Percentiles rank a stretch among this genome's conserved stretches.
Evolutionary conservation across 2,113 vertebrate genomes (phyloP).

Genomic region (Alouatta palliata): DNA sequence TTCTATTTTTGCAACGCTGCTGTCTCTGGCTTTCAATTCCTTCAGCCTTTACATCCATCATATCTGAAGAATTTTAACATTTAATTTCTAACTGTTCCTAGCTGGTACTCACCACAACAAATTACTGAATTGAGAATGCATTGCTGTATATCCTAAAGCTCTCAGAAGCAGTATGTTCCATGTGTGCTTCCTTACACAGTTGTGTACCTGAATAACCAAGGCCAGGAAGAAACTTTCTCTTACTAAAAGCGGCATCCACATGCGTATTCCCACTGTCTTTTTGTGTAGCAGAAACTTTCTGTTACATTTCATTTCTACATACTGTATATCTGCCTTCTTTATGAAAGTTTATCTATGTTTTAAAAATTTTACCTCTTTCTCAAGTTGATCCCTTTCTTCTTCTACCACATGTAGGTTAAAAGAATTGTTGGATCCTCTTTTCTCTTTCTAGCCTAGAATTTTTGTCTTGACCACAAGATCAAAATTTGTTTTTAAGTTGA

Average conservation of each 20-base stretch:
- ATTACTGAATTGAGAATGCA: neutral
- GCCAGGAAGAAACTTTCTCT: neutral
- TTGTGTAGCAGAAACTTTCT: neutral
- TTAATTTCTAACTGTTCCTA: neutral
- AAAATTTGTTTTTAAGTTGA: slow-evolving; percentile 76
- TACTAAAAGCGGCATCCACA: neutral
- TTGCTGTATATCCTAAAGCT: neutral
- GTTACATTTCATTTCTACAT: neutral
- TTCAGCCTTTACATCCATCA: neutral
- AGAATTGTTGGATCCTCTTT: slow-evolving; percentile 61
- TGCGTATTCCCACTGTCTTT: neutral
- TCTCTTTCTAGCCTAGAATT: slow-evolving; percentile 45
- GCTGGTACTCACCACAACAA: neutral
- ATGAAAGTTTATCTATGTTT: slow-evolving; percentile 54
- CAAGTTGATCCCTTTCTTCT: slow-evolving; percentile 64
- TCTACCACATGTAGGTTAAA: slow-evolving; percentile 71
- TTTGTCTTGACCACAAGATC: slow-evolving; percentile 67
- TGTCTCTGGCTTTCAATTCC: neutral
- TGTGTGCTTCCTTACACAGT: accelerated
- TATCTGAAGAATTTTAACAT: neutral
- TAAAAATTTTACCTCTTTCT: slow-evolving; percentile 30
- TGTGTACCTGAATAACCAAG: neutral
- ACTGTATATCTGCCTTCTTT: slow-evolving; percentile 1
- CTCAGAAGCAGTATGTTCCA: neutral
- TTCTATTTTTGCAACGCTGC: neutral